These are phyloP conservation scores for Watsonalla cultraria DNA, from an alignment of 2,888 invertebrate species.

Conservation along the genomic window DNA sequence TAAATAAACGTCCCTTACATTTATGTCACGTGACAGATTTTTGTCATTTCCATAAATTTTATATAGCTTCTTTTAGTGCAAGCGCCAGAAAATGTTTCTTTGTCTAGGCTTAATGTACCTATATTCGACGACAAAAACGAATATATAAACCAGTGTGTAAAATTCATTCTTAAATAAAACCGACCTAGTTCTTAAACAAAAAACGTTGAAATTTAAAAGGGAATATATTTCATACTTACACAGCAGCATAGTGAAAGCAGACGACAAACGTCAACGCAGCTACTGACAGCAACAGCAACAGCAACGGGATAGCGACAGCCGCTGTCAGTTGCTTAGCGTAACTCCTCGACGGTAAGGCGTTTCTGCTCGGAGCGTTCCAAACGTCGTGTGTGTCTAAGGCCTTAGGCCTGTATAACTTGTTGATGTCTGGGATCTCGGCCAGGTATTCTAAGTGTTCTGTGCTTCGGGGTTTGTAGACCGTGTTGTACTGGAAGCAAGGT, in stretches of 20 bases:
- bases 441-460: conserved; percentile 59
- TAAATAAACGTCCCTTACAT: too few relatives aligned
- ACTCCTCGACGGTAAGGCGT: conserved; percentile 82
- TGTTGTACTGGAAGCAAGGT: conserved; percentile 54
- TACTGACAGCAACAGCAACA: conserved; percentile 82
- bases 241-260: conserved; percentile 86
- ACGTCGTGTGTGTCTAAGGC: conserved; percentile 36
- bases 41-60: too few relatives aligned
- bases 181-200: conserved; percentile 5
- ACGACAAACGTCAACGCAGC: conserved; percentile 84
- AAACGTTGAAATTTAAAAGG: conserved; percentile 3
- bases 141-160: too few relatives aligned
- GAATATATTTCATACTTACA: conserved; percentile 78
- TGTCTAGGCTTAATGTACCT: too few relatives aligned
- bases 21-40: too few relatives aligned
- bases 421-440: conserved; percentile 39
- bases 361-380: conserved; percentile 81
- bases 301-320: conserved; percentile 83
- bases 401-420: conserved; percentile 27
- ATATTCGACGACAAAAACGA: too few relatives aligned
- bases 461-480: conserved; percentile 51
- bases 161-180: too few relatives aligned
- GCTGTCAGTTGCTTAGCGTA: conserved; percentile 84
- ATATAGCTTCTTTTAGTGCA: too few relatives aligned
- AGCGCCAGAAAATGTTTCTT: too few relatives aligned